A percentile compares a stretch with the other conserved stretches of the same genome.
phyloP scores from a whole-genome alignment of 1,140 invertebrate genomes.

The Mamestra configurata region DNA sequence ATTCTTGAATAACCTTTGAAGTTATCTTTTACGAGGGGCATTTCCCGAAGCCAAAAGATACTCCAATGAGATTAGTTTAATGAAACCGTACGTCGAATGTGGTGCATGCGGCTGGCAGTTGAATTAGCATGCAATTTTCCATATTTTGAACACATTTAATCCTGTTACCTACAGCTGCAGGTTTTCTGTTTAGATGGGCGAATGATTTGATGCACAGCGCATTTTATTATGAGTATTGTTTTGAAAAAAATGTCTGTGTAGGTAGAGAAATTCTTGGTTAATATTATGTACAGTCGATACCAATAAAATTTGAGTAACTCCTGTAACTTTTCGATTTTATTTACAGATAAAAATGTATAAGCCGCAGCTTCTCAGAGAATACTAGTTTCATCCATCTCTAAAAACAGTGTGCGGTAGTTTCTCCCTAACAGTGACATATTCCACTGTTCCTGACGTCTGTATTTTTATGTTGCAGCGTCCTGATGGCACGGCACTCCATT shows the following conservation, averaged over 20 bases:
- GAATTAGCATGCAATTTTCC: constrained; percentile 76
- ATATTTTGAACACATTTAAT: constrained; percentile 66
- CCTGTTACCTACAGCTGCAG: constrained; percentile 3
- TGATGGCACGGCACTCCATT: constrained; percentile 27
- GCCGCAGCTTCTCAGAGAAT: neutral
- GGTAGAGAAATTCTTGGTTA: too few relatives aligned
- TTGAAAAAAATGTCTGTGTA: too few relatives aligned
- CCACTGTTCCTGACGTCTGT: constrained; percentile 17
- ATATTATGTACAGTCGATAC: too few relatives aligned
- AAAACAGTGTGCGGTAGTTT: neutral
- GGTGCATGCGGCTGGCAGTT: constrained; percentile 66
- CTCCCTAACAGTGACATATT: constrained; percentile 5
- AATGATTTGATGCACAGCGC: neutral
- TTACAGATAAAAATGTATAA: neutral
- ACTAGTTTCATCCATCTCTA: neutral
- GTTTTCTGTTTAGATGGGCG: constrained; percentile 19
- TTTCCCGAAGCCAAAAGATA: constrained; percentile 60
- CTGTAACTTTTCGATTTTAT: too few relatives aligned
- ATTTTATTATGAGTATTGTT: neutral
- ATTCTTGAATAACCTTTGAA: constrained; percentile 7
- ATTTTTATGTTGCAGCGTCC: constrained; percentile 28
- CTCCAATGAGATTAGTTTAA: constrained; percentile 65
- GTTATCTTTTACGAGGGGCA: constrained; percentile 32
- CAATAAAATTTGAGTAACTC: too few relatives aligned
- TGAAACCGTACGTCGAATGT: constrained; percentile 58